Percentiles rank a stretch among this genome's conserved stretches.
phyloP scores from a whole-genome alignment of 2,797 vertebrate genomes.

The Acipenser transmontanus region DNA sequence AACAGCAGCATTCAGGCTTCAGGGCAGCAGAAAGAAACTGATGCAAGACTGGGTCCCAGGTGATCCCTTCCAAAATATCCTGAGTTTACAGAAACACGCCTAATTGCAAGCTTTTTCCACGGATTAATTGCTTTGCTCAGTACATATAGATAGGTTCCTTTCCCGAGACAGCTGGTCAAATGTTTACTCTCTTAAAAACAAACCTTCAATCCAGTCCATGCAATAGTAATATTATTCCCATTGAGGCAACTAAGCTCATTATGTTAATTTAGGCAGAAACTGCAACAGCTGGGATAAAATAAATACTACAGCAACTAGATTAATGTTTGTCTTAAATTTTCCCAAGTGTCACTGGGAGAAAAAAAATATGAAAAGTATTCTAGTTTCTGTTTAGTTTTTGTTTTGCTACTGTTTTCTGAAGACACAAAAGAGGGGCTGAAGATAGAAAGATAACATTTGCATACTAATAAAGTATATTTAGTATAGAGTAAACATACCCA shows the following conservation, averaged over 20 bases:
- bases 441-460: too few relatives aligned
- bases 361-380: too few relatives aligned
- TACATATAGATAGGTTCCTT: conserved; percentile 6
- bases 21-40: not conserved
- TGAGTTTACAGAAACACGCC: not conserved
- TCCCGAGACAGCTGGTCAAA: conserved; percentile 12
- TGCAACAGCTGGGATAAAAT: conserved; percentile 33
- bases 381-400: too few relatives aligned
- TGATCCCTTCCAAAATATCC: not conserved
- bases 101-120: conserved; percentile 10
- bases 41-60: not conserved
- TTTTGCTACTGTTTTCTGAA: too few relatives aligned
- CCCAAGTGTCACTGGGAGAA: not conserved
- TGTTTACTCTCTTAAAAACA: conserved; percentile 16
- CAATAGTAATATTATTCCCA: conserved; percentile 25
- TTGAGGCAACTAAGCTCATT: conserved; percentile 26
- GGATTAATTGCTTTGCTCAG: conserved; percentile 8
- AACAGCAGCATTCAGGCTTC: not conserved
- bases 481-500: too few relatives aligned
- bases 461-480: too few relatives aligned
- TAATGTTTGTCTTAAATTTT: conserved; percentile 13
- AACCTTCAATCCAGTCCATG: conserved; percentile 4
- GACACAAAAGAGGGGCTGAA: too few relatives aligned
- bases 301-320: conserved; percentile 22
- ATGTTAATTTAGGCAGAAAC: conserved; percentile 25